Percentiles rank a stretch among this genome's conserved stretches.
phyloP scores from a whole-genome alignment of 2,888 invertebrate species.

The Patella ulyssiponensis region DNA sequence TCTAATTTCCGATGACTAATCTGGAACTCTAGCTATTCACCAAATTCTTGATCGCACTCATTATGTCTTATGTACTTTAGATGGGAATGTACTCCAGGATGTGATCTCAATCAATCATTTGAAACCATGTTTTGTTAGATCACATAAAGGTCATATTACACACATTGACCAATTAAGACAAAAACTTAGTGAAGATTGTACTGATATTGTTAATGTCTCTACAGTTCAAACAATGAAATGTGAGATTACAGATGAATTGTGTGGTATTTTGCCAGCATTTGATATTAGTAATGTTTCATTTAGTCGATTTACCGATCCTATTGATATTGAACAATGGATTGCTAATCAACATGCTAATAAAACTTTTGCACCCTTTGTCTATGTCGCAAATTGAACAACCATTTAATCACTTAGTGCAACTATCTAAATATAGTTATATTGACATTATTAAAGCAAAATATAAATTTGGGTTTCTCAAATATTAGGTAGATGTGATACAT shows the following conservation, averaged over 20 bases:
- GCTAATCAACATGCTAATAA: not conserved
- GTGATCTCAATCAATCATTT: not conserved
- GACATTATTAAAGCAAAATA: not conserved
- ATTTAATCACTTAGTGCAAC: not conserved
- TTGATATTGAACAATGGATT: not conserved
- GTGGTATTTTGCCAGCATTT: not conserved
- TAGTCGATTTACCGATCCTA: not conserved
- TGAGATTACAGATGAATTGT: not conserved
- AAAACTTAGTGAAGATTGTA: not conserved
- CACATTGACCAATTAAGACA: not conserved
- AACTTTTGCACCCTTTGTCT: not conserved
- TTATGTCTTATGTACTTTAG: not conserved
- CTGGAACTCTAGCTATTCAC: not conserved
- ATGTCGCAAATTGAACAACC: not conserved
- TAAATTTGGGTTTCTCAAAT: not conserved
- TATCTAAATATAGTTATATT: not conserved
- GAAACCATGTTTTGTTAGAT: not conserved
- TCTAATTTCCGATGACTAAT: not conserved
- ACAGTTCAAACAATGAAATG: not conserved
- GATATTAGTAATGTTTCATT: not conserved
- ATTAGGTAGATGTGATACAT: not conserved
- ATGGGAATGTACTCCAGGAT: not conserved
- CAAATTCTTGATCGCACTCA: not conserved
- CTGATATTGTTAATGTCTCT: not conserved
- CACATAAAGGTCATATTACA: not conserved